Percentiles rank a stretch among this genome's conserved stretches.
These are phyloP conservation scores for Rosalia funebris DNA, from an alignment of 2,888 invertebrate genomes.

Conservation along the genomic window DNA sequence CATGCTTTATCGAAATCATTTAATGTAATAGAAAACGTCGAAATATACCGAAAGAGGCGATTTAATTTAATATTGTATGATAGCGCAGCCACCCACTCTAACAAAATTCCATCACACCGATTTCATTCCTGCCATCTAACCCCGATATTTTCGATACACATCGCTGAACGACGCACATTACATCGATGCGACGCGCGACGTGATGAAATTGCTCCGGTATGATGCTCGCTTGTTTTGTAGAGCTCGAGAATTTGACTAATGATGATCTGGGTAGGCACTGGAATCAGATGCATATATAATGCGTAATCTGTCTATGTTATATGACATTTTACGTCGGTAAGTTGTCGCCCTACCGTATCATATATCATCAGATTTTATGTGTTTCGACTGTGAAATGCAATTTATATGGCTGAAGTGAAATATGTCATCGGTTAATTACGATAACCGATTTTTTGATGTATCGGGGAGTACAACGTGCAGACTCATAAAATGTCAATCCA, in stretches of 20 bases:
- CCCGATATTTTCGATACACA: too few relatives aligned
- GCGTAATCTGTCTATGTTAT: slow-evolving; percentile 29
- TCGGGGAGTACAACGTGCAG: too few relatives aligned
- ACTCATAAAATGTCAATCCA: too few relatives aligned
- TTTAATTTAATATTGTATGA: too few relatives aligned
- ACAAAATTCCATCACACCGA: too few relatives aligned
- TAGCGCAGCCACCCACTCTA: too few relatives aligned
- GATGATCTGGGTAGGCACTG: slow-evolving; percentile 16
- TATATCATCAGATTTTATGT: slow-evolving; percentile 18
- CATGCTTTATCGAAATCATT: too few relatives aligned
- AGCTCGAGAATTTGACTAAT: slow-evolving; percentile 25
- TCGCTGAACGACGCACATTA: neutral
- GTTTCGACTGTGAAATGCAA: neutral
- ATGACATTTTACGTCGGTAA: slow-evolving; percentile 26
- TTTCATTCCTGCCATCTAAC: too few relatives aligned
- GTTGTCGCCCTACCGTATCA: slow-evolving; percentile 11
- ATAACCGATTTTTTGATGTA: neutral
- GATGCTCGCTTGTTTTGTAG: neutral
- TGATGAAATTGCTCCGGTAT: neutral
- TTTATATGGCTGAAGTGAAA: neutral
- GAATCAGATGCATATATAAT: slow-evolving; percentile 29
- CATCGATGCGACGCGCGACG: neutral
- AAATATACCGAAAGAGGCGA: too few relatives aligned
- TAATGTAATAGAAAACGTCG: too few relatives aligned
- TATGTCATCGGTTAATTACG: neutral